Conservation (phyloP, 2,888 invertebrate species). For the Morinoia aosen region DNA sequence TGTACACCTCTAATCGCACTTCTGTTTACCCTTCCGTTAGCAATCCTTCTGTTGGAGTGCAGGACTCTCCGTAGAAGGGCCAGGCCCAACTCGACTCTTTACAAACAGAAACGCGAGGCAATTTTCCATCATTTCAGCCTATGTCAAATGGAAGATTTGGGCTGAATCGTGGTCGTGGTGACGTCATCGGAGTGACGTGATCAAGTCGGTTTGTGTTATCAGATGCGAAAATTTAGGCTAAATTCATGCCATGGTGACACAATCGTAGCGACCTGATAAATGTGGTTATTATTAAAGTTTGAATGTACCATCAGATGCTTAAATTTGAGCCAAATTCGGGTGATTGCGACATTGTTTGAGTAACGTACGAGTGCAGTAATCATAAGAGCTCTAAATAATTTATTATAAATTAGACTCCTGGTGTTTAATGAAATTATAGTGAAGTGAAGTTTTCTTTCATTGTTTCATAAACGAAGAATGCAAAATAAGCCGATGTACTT, state of each 20-base stretch:
- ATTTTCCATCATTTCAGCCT: neutral
- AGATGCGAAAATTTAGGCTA: neutral
- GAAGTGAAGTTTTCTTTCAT: too few species aligned
- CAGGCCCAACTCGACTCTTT: constrained; percentile 12
- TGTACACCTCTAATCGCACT: constrained; percentile 44
- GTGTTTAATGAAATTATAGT: too few species aligned
- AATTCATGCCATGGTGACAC: neutral
- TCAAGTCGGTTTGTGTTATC: neutral
- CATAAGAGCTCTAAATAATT: neutral
- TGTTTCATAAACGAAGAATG: too few species aligned
- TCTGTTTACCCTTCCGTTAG: constrained; percentile 44
- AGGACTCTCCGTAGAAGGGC: neutral
- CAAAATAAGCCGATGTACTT: too few species aligned
- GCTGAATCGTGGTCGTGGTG: neutral
- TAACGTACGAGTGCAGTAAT: neutral
- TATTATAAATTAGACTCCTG: too few species aligned
- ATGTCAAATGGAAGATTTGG: neutral
- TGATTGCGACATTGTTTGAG: neutral
- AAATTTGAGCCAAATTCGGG: neutral
- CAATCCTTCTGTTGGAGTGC: constrained; percentile 53
- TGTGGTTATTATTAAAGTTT: neutral
- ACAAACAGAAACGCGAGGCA: neutral
- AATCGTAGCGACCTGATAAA: neutral
- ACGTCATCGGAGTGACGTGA: neutral
- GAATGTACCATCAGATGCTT: neutral